Base-by-base conservation (phyloP, 2,888 invertebrate species). In the Synergus laeviventris region DNA sequence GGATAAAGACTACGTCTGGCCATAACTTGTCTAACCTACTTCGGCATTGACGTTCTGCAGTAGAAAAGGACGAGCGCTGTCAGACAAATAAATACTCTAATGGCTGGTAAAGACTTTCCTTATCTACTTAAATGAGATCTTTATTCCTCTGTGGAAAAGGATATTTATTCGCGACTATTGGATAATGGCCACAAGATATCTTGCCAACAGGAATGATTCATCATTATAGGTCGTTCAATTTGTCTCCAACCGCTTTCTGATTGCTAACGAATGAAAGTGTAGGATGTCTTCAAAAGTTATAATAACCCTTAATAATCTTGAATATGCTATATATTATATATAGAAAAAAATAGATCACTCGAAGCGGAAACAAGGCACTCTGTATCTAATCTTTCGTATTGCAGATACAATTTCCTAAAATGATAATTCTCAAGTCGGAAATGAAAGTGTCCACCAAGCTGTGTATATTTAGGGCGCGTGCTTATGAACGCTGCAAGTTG, bases 391-490 rank as follows among this genome's bases (percentile, higher is more conserved):
- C 8, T 36, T 70, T 36, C 49, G n/a, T 9, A 49, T 42, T 21
- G 24, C 21, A 39, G 45, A 31, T 70, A 49, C 49, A 70, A 70
- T 70, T 70, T 70, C 70, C 70, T 70, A 49, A 70, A 70, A 70
- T 70, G 49, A 70, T 70, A 70, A 70, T 49, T 70, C 49, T 70
- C 31, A 49, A 70, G 31, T 70, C 49, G 70, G 70, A 70, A 70
- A 70, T 70, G 70, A 70, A 54, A 49, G 49, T 70, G 70, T 70
- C 70, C 70, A 66, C 66, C 66, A 66, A 45, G 24, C 66, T 70
- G 70, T 70, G 70, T 70, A 70, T 70, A 70, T 70, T 70, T 54
- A 70, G 54, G 70, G 49, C 45, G 70, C 18, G 70, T 70, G 70
- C 70, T 62, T 62, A 62, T 62, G 5, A 70, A 49, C 70, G 45